Evolutionary conservation across 1,140 invertebrate genomes (phyloP).

Genomic region (Araneus ventricosus): DNA sequence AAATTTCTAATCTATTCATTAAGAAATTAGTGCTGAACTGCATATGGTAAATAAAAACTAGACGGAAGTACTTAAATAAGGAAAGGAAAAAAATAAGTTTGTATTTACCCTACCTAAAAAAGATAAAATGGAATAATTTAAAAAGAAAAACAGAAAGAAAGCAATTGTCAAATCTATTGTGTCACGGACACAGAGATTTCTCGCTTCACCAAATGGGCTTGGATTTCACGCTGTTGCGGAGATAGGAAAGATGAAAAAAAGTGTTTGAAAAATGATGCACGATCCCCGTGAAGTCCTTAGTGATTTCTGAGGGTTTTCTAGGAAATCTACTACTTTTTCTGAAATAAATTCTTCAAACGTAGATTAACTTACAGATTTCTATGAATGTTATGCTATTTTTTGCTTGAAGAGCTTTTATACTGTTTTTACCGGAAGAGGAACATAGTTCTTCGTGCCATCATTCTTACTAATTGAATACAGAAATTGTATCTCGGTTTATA

Average conservation of each 20-base stretch:
- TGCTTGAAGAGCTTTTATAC: no score
- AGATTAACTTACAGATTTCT: slow-evolving; percentile 17
- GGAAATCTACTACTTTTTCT: slow-evolving; percentile 35
- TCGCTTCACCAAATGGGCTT: background rate
- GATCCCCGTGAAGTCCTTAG: background rate
- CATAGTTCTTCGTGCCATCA: no score
- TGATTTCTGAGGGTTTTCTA: background rate
- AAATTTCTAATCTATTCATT: no score
- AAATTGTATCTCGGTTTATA: no score
- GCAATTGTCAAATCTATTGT: slow-evolving; percentile 56
- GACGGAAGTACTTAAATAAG: no score
- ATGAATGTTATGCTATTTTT: no score
- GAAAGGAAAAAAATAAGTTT: no score
- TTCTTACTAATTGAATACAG: no score
- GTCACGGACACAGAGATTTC: slow-evolving; percentile 26
- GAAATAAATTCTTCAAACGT: background rate
- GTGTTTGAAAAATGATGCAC: background rate
- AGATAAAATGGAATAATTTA: background rate
- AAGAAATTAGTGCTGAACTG: no score
- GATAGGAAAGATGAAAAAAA: background rate
- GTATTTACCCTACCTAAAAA: no score
- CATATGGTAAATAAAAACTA: no score
- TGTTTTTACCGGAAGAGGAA: no score
- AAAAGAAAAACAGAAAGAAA: background rate
- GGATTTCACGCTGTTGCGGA: slow-evolving; percentile 25